Conservation (phyloP, 23 tunicate genomes). For the Diplosoma virens region DNA sequence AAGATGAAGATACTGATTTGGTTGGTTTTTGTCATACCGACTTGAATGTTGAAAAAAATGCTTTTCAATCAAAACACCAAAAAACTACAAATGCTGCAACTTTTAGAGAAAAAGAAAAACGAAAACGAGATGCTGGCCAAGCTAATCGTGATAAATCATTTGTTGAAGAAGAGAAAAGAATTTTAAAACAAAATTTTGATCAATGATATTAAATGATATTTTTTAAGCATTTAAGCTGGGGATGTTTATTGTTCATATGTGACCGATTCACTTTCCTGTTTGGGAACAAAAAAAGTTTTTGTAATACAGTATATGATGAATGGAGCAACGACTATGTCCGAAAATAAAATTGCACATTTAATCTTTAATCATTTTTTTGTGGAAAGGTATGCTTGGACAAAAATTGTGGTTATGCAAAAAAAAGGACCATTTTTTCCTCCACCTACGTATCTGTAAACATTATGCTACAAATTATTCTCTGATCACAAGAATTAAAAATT, state of each 20-base stretch:
- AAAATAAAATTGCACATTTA: too few species aligned
- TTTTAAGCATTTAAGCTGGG: background rate
- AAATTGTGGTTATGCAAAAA: too few species aligned
- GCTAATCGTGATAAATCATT: slow-evolving; percentile 77
- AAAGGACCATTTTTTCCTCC: too few species aligned
- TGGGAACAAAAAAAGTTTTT: background rate
- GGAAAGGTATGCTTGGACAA: too few species aligned
- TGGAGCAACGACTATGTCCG: too few species aligned
- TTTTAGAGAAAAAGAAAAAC: slow-evolving; percentile 55
- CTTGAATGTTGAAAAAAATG: slow-evolving; percentile 48
- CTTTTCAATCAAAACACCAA: slow-evolving; percentile 51
- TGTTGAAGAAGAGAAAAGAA: slow-evolving; percentile 81
- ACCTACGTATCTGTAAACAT: too few species aligned
- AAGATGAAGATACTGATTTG: slow-evolving; percentile 70
- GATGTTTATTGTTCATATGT: background rate
- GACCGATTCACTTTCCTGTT: background rate
- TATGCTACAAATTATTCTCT: too few species aligned
- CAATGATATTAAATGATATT: slow-evolving; percentile 1
- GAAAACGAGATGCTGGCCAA: slow-evolving; percentile 59
- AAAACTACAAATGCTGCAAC: slow-evolving; percentile 2
- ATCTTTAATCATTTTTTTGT: too few species aligned
- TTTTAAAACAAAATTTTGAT: slow-evolving; percentile 61
- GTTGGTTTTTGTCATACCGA: slow-evolving; percentile 84
- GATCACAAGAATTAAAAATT: too few species aligned
- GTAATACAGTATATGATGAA: too few species aligned